Conservation (phyloP, 2,888 invertebrate species). For the Liposcelis brunnea region DNA sequence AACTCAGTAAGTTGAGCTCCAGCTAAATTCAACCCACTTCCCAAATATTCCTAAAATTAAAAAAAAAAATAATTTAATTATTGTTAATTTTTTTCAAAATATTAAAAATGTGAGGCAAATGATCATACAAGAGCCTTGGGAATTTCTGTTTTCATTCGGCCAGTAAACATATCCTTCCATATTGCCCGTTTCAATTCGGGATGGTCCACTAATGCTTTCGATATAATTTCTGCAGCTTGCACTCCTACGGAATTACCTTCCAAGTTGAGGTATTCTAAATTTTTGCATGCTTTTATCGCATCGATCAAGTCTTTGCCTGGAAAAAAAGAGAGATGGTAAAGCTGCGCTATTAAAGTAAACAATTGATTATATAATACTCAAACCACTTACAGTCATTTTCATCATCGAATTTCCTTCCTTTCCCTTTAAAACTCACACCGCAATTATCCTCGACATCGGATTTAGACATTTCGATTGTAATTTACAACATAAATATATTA, state of each 20-base stretch:
- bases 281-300: constrained; percentile 50
- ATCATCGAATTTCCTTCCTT: background rate
- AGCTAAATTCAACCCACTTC: constrained; percentile 63
- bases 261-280: constrained; percentile 57
- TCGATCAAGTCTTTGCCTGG: constrained; percentile 55
- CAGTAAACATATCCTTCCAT: constrained; percentile 96
- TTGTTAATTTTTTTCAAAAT: background rate
- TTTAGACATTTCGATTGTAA: no score
- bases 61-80: background rate
- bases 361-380: background rate
- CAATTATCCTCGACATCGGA: no score
- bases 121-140: constrained; percentile 71
- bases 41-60: constrained; percentile 41
- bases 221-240: constrained; percentile 70
- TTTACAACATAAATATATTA: no score
- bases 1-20: constrained; percentile 64
- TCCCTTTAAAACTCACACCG: background rate
- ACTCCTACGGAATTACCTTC: constrained; percentile 91
- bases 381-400: background rate
- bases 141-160: constrained; percentile 87
- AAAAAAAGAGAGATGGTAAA: no score
- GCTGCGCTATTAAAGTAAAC: no score
- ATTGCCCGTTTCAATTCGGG: constrained; percentile 61
- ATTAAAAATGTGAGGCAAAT: no score
- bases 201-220: constrained; percentile 57